Conservation (phyloP, 92 coral and sea anemone species). For the Parazoanthus atlanticus region DNA sequence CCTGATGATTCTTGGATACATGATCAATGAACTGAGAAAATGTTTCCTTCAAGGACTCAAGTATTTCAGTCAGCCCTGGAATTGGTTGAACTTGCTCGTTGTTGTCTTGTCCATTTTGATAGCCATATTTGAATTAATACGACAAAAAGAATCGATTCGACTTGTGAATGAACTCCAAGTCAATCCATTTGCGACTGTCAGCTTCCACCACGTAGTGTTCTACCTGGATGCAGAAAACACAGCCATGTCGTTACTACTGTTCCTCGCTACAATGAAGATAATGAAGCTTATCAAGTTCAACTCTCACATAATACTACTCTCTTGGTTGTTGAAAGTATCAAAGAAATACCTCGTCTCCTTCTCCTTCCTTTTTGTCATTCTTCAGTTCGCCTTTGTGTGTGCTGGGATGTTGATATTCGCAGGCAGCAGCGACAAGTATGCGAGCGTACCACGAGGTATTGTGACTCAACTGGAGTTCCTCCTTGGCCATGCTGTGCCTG, state of each 20-base stretch:
- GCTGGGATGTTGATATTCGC: conserved; percentile 45
- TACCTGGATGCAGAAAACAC: conserved; percentile 37
- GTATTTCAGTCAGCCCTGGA: conserved; percentile 51
- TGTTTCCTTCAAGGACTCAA: conserved; percentile 19
- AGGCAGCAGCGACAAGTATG: not conserved
- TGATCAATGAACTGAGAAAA: conserved; percentile 23
- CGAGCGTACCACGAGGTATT: conserved; percentile 23
- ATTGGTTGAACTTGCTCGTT: conserved; percentile 46
- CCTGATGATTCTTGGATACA: conserved; percentile 37
- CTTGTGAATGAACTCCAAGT: conserved; percentile 25
- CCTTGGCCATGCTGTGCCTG: conserved; percentile 38
- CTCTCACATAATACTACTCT: conserved; percentile 27
- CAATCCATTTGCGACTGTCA: conserved; percentile 40
- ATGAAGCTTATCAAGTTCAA: conserved; percentile 47
- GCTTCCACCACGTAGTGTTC: conserved; percentile 25
- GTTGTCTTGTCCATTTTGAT: conserved; percentile 30
- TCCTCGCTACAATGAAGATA: conserved; percentile 50
- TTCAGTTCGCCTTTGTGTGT: conserved; percentile 41
- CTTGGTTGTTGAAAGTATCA: conserved; percentile 38
- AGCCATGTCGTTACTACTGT: conserved; percentile 23
- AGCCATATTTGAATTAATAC: conserved; percentile 24
- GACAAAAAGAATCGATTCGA: conserved; percentile 9
- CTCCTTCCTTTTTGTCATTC: conserved; percentile 1
- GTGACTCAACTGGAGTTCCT: conserved; percentile 42
- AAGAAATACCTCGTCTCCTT: conserved; percentile 44